Evolutionary conservation across 2,797 vertebrate species (phyloP).

Genomic region (Neosilurus hyrtlii): DNA sequence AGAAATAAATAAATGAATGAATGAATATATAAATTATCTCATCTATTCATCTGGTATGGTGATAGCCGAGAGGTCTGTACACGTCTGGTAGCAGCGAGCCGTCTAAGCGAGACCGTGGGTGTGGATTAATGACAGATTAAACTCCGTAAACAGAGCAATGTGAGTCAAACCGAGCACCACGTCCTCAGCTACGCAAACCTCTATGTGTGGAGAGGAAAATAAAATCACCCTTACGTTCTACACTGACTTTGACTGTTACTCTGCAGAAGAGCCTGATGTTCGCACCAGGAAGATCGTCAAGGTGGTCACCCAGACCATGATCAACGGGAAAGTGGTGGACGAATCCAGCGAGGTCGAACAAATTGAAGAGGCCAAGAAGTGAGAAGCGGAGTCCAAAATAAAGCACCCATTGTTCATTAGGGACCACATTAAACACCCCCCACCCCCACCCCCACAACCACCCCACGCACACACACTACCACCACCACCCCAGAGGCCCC

Average conservation of each 20-base stretch:
- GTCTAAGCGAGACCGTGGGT: constrained; percentile 17
- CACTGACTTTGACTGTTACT: not conserved
- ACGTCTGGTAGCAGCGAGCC: constrained; percentile 1
- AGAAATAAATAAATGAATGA: too few relatives aligned
- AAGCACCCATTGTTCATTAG: constrained; percentile 49
- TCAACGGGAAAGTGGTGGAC: constrained; percentile 81
- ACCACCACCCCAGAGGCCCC: constrained; percentile 15
- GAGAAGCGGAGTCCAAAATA: constrained; percentile 47
- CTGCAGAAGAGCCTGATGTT: constrained; percentile 76
- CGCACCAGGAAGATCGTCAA: constrained; percentile 84
- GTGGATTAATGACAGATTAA: constrained; percentile 48
- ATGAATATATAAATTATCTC: not conserved
- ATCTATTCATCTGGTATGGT: not conserved
- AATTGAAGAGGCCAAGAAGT: constrained; percentile 78
- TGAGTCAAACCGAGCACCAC: constrained; percentile 34
- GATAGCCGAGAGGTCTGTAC: not conserved
- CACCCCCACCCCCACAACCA: not conserved
- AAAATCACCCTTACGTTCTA: not conserved
- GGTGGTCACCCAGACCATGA: constrained; percentile 83
- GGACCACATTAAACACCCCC: constrained; percentile 29
- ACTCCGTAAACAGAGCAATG: constrained; percentile 35
- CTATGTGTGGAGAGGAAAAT: not conserved
- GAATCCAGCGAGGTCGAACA: constrained; percentile 82
- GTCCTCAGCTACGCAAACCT: constrained; percentile 42
- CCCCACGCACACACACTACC: not conserved